Base-by-base conservation (phyloP, 2,797 vertebrate genomes). In the Lophius americanus region DNA sequence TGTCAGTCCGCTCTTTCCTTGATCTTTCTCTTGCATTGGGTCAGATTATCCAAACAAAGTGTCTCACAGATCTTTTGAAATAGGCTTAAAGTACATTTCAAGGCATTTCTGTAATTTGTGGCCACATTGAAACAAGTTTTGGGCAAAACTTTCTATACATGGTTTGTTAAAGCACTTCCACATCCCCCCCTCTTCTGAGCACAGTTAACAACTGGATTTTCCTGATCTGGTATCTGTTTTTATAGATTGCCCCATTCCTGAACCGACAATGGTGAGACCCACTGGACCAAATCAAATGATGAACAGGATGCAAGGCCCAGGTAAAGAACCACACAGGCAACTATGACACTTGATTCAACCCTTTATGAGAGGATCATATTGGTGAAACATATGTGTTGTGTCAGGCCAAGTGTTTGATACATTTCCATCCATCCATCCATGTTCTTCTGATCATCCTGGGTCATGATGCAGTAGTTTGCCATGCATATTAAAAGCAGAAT, bases 241-340 rank as follows among this genome's bases (percentile, higher is more conserved):
- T 83, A 54, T 70, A 99, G 97, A 99, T 14, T 96, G 96, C 51
- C 96, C 97, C 54, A 90, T 97, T 35, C 85, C 96, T 48, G 98
- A 98, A 70, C 94, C 95, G 37, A 83, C 93, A 52, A 92, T 97
- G 91, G 95, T 98, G 89, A 94, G 96, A 86, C 93, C 95, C 59
- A 81, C 84, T 76, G 96, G 95, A 91, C 95, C 96, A 87, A 97
- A 94, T 88, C 97, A 95, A 88, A 96, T 99, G 92, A 95, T 95
- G 85, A 96, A 94, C 87, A 95, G 96, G 65, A 95, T 98, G 93
- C 94, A 95, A 88, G 92, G 85, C 72, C 89, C 91, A 88, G 92
- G 93, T 94, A 79, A 64, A 72, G 8, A 53, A 51, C 4, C 13
- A 9, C 10, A 37, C 7, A 1, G 35, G 12, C 43, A 44, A 44